Evolutionary conservation across 2,888 invertebrate genomes (phyloP), one percentile per base, ranked within the genome.

Genomic region (Drosophila histrio): DNA sequence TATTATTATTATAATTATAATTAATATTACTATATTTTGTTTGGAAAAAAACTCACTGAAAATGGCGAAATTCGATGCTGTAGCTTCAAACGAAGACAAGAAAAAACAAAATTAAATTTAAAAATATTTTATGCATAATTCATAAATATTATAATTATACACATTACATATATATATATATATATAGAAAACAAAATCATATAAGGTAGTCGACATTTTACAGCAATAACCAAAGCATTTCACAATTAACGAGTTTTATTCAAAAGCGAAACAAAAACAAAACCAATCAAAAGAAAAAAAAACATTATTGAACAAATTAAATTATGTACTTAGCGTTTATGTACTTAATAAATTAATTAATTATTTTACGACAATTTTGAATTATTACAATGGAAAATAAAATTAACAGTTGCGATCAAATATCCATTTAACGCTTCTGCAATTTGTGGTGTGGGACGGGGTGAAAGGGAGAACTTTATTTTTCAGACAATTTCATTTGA

Each of bases 151-250:
- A 50, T n/a, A 32, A 11, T 34, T 36, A 68, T 8, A 72, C 11
- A 56, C 30, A 63, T 24, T 58, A 56, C 9, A 7, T 38, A 57
- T 38, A 57, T 13, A 57, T 26, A 38, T 38, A 32, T n/a, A 30
- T 34, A 54, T 24, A 64, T 53, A 63, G 34, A 59, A 43, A 46
- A 59, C 38, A 74, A 61, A 38, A 72, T 62, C 56, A 65, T 66
- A 68, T 54, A 52, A 70, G 72, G 72, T 82, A 87, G 89, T 73
- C 76, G 79, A 76, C 82, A 73, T 81, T 88, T 91, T 91, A 91
- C 91, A 91, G 91, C 91, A 91, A 91, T 91, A 91, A 91, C 91
- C 91, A 91, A 91, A 91, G 91, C 90, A 91, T 91, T 91, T 91
- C 77, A 68, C 62, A 54, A 67, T 50, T 61, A 53, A 62, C 47